Evolutionary conservation across 2,888 invertebrate genomes (phyloP), one percentile per base, ranked within the genome.

Genomic region (Spodoptera littoralis): DNA sequence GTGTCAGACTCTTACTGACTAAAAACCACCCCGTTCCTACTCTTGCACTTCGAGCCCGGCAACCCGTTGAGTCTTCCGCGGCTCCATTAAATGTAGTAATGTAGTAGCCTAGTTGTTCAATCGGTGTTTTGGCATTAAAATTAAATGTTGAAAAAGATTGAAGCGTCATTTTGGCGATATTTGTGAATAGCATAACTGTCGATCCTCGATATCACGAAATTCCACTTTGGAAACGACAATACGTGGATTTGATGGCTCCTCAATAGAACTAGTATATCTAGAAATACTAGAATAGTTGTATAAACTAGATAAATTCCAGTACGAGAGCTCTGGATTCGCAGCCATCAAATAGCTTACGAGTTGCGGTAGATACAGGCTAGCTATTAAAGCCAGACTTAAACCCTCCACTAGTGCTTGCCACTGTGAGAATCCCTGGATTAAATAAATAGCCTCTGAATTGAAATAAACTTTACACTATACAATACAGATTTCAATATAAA

Each of bases 351-450:
- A 51, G 49, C 22, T 44, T 27, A 49, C 36, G 36, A 36, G 8
- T 1, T 12, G 36, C 41, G 13, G 30, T 48, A n/a, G 41, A 22
- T 45, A 12, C 11, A 11, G 46, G 11, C 9, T 11, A 13, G 60
- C 24, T 41, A 44, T 45, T 41, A 45, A 45, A 24, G 13, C 24
- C 36, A 49, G 13, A 44, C 11, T 59, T 59, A 18, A 53, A 13
- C 11, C 18, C 13, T 13, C 11, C 46, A 22, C 6, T 11, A 30
- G 13, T 54, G 48, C 5, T 48, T 48, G 11, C 18, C 44, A 22
- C 22, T 41, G 3, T 12, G 12, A 11, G 13, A 30, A 9, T 41
- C 11, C 22, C 22, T 11, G 2, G 44, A 48, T 49, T 27, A 41
- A 44, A 49, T 27, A 41, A 44, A 49, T 4, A 27, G 36, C 46